A percentile compares a stretch with the other conserved stretches of the same genome.
These are phyloP conservation scores for Parthenolecanium corni DNA, from an alignment of 2,888 invertebrate genomes.

Conservation along the genomic window DNA sequence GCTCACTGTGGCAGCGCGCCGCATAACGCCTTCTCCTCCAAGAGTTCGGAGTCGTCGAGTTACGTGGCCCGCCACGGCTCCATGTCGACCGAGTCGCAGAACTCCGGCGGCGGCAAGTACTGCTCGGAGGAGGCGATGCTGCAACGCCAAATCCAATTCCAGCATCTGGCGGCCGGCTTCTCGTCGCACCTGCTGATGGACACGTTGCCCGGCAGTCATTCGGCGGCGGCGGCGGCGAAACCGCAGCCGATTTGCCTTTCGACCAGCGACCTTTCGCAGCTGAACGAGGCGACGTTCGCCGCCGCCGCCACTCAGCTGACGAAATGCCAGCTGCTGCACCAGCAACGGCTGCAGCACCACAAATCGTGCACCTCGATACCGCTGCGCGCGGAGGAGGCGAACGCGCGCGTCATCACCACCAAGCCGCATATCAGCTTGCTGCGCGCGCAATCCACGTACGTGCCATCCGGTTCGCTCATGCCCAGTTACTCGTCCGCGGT, in stretches of 20 bases:
- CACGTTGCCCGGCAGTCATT: constrained; percentile 3
- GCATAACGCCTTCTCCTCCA: constrained; percentile 12
- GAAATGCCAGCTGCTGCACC: not conserved
- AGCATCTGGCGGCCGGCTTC: constrained; percentile 30
- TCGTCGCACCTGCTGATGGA: constrained; percentile 30
- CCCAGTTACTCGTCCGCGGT: constrained; percentile 13
- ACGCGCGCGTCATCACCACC: constrained; percentile 64
- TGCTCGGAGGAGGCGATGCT: constrained; percentile 29
- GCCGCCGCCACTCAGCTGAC: not conserved
- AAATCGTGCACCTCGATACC: constrained; percentile 14
- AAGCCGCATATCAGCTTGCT: constrained; percentile 63
- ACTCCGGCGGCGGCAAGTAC: not conserved
- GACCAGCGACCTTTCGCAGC: not conserved
- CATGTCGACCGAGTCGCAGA: not conserved
- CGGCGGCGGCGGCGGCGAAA: not conserved
- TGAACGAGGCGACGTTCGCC: not conserved
- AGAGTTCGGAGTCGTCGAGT: constrained; percentile 17
- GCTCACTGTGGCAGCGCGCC: constrained; percentile 15
- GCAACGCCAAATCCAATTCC: constrained; percentile 32
- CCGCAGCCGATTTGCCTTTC: not conserved
- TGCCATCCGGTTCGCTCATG: constrained; percentile 42
- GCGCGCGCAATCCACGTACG: constrained; percentile 54
- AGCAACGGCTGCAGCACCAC: constrained; percentile 9
- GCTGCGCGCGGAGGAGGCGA: constrained; percentile 49
- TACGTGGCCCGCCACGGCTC: constrained; percentile 17